A percentile compares a stretch with the other conserved stretches of the same genome.
phyloP scores from a whole-genome alignment of 2,113 vertebrate species.

The Laticauda colubrina region DNA sequence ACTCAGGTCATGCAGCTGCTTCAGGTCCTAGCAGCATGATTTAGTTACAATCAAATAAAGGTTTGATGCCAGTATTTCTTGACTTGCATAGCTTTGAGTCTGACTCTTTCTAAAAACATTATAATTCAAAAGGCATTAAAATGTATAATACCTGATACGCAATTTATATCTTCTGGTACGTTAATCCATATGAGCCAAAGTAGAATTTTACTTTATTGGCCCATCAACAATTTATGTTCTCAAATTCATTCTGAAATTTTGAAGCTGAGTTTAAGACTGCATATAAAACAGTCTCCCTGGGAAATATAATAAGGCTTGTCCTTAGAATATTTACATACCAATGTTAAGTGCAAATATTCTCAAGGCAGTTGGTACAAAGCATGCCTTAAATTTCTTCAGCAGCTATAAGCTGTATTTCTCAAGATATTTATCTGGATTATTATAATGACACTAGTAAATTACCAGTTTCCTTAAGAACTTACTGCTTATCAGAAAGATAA shows the following conservation, averaged over 20 bases:
- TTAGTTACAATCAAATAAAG: conserved; percentile 71
- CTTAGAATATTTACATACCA: conserved; percentile 34
- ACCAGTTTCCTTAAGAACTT: neutral
- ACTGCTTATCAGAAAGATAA: neutral
- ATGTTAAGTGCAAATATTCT: conserved; percentile 34
- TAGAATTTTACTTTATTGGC: conserved; percentile 65
- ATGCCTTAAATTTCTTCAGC: conserved; percentile 34
- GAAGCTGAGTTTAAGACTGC: conserved; percentile 68
- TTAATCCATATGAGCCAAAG: conserved; percentile 63
- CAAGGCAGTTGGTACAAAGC: conserved; percentile 5
- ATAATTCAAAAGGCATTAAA: conserved; percentile 66
- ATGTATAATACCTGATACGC: conserved; percentile 61
- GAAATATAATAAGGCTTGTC: conserved; percentile 53
- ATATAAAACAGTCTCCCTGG: conserved; percentile 64
- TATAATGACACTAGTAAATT: neutral
- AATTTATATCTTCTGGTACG: conserved; percentile 71
- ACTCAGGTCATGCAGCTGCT: conserved; percentile 67
- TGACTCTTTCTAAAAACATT: conserved; percentile 68
- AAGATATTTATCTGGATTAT: neutral
- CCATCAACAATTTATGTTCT: conserved; percentile 74
- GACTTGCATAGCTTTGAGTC: conserved; percentile 66
- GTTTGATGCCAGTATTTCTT: conserved; percentile 67
- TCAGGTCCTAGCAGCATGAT: conserved; percentile 69
- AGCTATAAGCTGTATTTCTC: conserved; percentile 13
- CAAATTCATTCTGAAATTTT: conserved; percentile 69